Conservation (phyloP, 92 coral and sea anemone genomes). For the Phenganax stokvisi region DNA sequence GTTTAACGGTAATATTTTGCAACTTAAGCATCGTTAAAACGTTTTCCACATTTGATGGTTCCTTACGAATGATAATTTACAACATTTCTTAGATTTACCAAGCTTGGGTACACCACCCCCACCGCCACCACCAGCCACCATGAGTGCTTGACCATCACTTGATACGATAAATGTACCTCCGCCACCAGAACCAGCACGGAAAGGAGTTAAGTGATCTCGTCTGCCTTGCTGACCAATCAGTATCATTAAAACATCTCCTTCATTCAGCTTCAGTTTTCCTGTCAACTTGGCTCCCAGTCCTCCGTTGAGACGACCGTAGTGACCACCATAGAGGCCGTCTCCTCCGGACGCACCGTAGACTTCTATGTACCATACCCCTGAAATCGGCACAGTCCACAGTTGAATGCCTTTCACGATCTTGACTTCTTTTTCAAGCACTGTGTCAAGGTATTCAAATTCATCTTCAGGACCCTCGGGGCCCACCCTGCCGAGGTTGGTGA, state of each 20-base stretch:
- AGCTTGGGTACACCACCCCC: slow-evolving; percentile 90
- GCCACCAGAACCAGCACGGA: slow-evolving; percentile 94
- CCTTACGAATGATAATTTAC: background rate
- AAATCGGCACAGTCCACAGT: slow-evolving; percentile 75
- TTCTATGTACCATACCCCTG: slow-evolving; percentile 85
- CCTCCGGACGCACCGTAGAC: slow-evolving; percentile 96
- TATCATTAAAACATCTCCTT: slow-evolving; percentile 68
- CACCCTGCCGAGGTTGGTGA: slow-evolving; percentile 64
- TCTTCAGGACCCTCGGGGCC: slow-evolving; percentile 70
- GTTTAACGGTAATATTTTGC: too few relatives aligned
- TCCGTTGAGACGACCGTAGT: slow-evolving; percentile 60
- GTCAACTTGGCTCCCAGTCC: slow-evolving; percentile 77
- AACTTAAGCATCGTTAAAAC: too few relatives aligned
- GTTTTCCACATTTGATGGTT: too few relatives aligned
- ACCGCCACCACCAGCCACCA: slow-evolving; percentile 96
- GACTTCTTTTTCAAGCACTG: slow-evolving; percentile 64
- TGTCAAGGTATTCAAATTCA: slow-evolving; percentile 54
- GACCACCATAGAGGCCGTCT: slow-evolving; percentile 73
- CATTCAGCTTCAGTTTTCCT: slow-evolving; percentile 68
- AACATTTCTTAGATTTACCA: slow-evolving; percentile 6
- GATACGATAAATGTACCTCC: slow-evolving; percentile 90
- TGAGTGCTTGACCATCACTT: slow-evolving; percentile 59
- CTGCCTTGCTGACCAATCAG: slow-evolving; percentile 82
- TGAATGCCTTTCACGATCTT: slow-evolving; percentile 69
- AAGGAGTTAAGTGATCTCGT: slow-evolving; percentile 60